These are phyloP conservation scores for Stenodera caucasica DNA, from an alignment of 2,888 invertebrate genomes.

Conservation along the genomic window DNA sequence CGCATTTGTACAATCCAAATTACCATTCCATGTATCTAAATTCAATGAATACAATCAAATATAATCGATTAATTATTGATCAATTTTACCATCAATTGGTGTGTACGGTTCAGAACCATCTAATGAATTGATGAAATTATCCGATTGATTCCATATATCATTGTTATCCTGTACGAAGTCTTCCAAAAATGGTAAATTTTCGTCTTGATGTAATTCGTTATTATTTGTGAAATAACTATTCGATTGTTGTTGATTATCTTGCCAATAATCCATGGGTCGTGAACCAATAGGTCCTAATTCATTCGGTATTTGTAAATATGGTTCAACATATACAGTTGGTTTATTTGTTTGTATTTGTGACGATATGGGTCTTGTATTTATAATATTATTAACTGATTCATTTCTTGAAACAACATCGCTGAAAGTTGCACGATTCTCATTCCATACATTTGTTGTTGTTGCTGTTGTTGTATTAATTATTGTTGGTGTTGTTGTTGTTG, in stretches of 20 bases:
- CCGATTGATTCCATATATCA: constrained; percentile 30
- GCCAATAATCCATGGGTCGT: constrained; percentile 42
- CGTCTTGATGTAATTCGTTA: background rate
- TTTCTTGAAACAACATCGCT: constrained; percentile 64
- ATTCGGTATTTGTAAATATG: constrained; percentile 46
- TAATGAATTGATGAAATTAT: constrained; percentile 34
- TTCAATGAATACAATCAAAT: constrained; percentile 8
- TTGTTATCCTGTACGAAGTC: constrained; percentile 19
- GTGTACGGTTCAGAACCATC: constrained; percentile 18
- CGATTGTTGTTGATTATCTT: constrained; percentile 30
- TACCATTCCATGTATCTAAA: constrained; percentile 44
- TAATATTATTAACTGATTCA: constrained; percentile 46
- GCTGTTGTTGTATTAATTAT: constrained; percentile 27
- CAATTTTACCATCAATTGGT: constrained; percentile 19
- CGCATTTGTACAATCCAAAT: constrained; percentile 32
- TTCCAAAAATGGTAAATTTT: constrained; percentile 40
- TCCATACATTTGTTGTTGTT: constrained; percentile 55
- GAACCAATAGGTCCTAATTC: constrained; percentile 58
- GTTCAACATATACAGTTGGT: constrained; percentile 53
- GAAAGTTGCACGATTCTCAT: constrained; percentile 61
- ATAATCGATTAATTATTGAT: constrained; percentile 16
- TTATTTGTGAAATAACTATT: constrained; percentile 16
- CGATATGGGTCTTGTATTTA: constrained; percentile 24
- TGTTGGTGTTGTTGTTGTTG: background rate
- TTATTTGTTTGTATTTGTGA: constrained; percentile 36